Base-by-base conservation (phyloP, 2,888 invertebrate species). In the Drosophila siamana region DNA sequence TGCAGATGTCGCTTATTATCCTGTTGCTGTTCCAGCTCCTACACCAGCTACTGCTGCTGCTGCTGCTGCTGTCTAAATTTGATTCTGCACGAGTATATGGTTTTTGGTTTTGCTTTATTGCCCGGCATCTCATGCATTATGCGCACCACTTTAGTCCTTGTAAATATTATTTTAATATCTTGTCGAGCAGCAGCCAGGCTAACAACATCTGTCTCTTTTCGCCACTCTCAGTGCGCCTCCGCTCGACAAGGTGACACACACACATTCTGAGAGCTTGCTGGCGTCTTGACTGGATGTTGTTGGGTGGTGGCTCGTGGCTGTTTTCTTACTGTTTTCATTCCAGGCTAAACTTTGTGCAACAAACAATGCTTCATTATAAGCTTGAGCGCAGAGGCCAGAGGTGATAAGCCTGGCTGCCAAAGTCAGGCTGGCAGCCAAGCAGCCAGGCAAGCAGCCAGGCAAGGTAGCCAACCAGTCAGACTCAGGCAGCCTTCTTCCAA, bases 131-230 rank as follows among this genome's bases (percentile, higher is more conserved):
- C 70, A 79, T 86, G 69, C 74, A 74, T 86, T 77, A 75, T 80
- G 62, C 65, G 63, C 50, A 69, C 61, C 72, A 79, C 86, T 84
- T 87, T 66, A 56, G 82, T 50, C 48, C 64, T 73, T 74, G 82
- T 73, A 89, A 85, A 85, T 89, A 89, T 85, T 85, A 79, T 85
- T 85, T 89, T 85, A 89, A 85, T 87, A 89, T 89, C 77, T 73
- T 68, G 74, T 65, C 64, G 69, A 68, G 74, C 60, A 73, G 54
- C 16, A 51, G 46, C 19, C 33, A 16, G 26, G n/a, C n/a, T n/a
- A n/a, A n/a, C n/a, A n/a, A n/a, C n/a, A n/a, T n/a, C n/a, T n/a
- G n/a, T n/a, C n/a, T n/a, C n/a, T n/a, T n/a, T n/a, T n/a, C n/a
- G n/a, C n/a, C n/a, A n/a, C n/a, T n/a, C 11, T 15, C n/a, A n/a